Evolutionary conservation across 2,797 vertebrate genomes (phyloP), one percentile per base, ranked within the genome.

Genomic region (Momotus momota): DNA sequence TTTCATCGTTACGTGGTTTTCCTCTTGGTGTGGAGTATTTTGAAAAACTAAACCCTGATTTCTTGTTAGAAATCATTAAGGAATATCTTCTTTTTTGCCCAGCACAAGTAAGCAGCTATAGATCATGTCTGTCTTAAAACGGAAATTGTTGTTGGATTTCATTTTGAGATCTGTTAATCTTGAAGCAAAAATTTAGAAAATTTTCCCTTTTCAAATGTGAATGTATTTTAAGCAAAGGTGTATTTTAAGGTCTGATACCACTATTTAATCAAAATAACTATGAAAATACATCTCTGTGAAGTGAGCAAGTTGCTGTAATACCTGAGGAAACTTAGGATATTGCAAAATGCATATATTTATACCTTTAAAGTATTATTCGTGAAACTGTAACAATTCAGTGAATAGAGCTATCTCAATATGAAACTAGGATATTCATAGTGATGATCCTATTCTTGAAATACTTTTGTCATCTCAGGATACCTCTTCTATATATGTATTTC

Each of bases 11-110:
- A 74, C 98, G 98, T 96, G 98, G 99, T 62, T 97, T 99, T 73
- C 99, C 99, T 69, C 98, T 99, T 94, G 98, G 99, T 45, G 98
- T 99, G 66, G 98, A 99, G 69, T 99, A 99, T 97, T 99, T 99
- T 97, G 99, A 99, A 97, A 99, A 98, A 90, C 98, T 99, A 94
- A 99, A 99, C 96, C 99, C 99, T 15, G 99, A 99, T 97, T 99
- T 99, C 97, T 97, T 99, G 85, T 96, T 99, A 80, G 99, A 99
- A 97, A 98, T 99, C 58, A 97, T 99, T 93, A 99, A 96, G 90
- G 99, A 99, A 60, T 99, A 99, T 97, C 98, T 99, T 64, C 98
- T 97, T 35, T 98, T 99, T 94, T 99, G 98, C 94, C 99, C 99
- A 72, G 93, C 98, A 55, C 98, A 99, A 98, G 99, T 99, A 98